phyloP scores from a whole-genome alignment of 2,888 invertebrate species.

The Trichacis sp. region DNA sequence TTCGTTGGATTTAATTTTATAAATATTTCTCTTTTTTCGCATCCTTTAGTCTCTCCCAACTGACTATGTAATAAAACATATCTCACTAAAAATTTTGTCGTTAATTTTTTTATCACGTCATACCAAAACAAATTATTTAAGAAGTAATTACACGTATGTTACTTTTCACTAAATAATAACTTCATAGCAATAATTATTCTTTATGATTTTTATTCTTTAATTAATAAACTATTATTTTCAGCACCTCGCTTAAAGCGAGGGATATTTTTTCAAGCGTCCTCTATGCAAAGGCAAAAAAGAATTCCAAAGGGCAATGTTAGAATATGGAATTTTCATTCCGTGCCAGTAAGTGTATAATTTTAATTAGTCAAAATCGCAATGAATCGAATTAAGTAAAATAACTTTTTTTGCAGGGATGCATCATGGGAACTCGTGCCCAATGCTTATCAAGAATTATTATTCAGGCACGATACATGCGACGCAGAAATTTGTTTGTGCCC shows the following conservation, averaged over 20 bases:
- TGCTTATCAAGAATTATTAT: constrained; percentile 80
- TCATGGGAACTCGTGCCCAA: constrained; percentile 85
- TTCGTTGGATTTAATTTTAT: too few relatives aligned
- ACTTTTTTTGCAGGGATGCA: constrained; percentile 76
- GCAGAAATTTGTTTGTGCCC: constrained; percentile 74
- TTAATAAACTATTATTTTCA: too few relatives aligned
- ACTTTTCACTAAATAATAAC: too few relatives aligned
- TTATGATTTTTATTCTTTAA: background rate
- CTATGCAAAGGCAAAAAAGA: constrained; percentile 79
- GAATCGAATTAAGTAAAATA: background rate
- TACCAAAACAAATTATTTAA: too few relatives aligned
- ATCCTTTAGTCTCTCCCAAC: too few relatives aligned
- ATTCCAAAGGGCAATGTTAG: constrained; percentile 75
- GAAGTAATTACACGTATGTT: too few relatives aligned
- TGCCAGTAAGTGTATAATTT: constrained; percentile 74
- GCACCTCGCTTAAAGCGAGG: constrained; percentile 80
- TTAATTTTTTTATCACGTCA: too few relatives aligned
- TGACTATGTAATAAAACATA: too few relatives aligned
- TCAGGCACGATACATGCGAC: constrained; percentile 75
- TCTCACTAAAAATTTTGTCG: too few relatives aligned
- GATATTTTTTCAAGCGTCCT: constrained; percentile 88
- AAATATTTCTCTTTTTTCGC: too few relatives aligned
- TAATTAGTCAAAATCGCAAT: constrained; percentile 20
- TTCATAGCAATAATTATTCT: too few relatives aligned
- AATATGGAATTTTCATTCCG: constrained; percentile 83